Conservation (phyloP, 1,140 invertebrate species). For the Schlechtendalia chinensis region DNA sequence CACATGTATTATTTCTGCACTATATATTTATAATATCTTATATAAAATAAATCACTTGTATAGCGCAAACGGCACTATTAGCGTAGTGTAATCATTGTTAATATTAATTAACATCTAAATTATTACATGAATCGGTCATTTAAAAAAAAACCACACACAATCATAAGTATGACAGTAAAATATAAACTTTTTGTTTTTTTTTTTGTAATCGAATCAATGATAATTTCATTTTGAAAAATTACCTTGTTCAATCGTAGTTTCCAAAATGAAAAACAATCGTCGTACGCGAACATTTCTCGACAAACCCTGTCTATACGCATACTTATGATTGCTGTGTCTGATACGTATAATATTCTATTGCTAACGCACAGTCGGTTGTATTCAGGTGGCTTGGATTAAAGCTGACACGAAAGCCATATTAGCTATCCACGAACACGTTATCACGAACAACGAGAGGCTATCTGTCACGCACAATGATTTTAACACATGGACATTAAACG, state of each 20-base stretch:
- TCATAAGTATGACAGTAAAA: constrained; percentile 20
- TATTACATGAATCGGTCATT: background rate
- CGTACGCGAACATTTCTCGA: background rate
- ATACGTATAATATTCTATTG: background rate
- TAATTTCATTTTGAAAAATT: background rate
- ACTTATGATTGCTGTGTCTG: constrained; percentile 7
- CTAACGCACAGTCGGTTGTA: constrained; percentile 18
- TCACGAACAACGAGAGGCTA: constrained; percentile 83
- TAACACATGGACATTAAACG: constrained; percentile 84
- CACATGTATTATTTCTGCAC: constrained; percentile 31
- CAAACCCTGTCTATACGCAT: background rate
- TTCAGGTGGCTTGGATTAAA: constrained; percentile 88
- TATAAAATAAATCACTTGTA: constrained; percentile 7
- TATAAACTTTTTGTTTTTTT: background rate
- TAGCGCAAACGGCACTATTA: constrained; percentile 9
- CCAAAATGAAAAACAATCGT: background rate
- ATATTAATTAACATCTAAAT: background rate
- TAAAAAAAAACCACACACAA: too few relatives aligned
- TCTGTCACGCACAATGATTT: constrained; percentile 82
- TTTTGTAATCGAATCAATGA: background rate
- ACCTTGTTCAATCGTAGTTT: too few relatives aligned
- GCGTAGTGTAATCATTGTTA: background rate
- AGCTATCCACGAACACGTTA: constrained; percentile 88
- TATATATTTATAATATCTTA: background rate
- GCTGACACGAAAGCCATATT: constrained; percentile 87